Evolutionary conservation across 2,797 vertebrate genomes (phyloP), one percentile per base, ranked within the genome.

Genomic region (Clamator glandarius): DNA sequence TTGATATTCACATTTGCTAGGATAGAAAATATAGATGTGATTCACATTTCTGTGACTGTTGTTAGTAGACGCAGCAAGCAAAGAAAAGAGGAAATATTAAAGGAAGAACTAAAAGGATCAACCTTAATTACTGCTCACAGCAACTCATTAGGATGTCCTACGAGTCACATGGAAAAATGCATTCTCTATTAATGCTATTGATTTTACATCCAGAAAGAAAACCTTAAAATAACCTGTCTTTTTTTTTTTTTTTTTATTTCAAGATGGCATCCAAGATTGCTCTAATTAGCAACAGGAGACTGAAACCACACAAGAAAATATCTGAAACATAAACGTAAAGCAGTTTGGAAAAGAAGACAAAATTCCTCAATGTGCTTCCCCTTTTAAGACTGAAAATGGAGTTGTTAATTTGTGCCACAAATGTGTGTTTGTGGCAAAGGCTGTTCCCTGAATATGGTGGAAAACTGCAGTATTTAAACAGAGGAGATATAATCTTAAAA

Each of bases 321-420:
- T 23, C n/a, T 85, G 92, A 95, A 92, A 90, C 46, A 83, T n/a
- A 90, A 84, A 25, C 73, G 80, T 84, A 72, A 86, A 87, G 21
- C 15, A 61, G 79, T 82, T 84, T 92, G 84, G 84, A 62, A 92
- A 95, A 92, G 58, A 88, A 39, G 50, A 83, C 15, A 61, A 90
- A 68, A 89, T 84, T 85, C 48, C 52, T 84, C 48, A 85, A 3
- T 46, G 26, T 59, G 42, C 29, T 68, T 93, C 48, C 55, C 29
- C 78, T 61, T 70, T 91, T 62, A 79, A 89, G 63, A 75, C 24
- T 84, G 85, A 85, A 91, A 95, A 83, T 54, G 36, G 57, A 89
- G 74, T 44, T 84, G 15, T 33, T 73, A 61, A 82, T 83, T 91
- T 80, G 63, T 74, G 58, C 66, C 64, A 67, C 55, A 84, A 77